Evolutionary conservation across 2,888 invertebrate genomes (phyloP).

Genomic region (Resseliella maxima): DNA sequence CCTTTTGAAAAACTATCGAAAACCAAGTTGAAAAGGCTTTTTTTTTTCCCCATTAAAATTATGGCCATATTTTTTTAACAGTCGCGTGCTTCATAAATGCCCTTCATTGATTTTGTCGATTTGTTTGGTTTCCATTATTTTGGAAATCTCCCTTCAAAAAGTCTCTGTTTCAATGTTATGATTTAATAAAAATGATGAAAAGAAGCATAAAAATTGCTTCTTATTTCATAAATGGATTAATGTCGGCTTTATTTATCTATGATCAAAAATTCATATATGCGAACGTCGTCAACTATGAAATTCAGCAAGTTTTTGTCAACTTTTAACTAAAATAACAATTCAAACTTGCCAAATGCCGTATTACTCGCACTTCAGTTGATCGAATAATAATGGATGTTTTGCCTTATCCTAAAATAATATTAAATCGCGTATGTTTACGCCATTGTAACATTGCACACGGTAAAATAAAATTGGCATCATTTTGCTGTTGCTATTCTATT

Average conservation of each 20-base stretch:
- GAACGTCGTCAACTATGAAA: not conserved
- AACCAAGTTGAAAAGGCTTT: not conserved
- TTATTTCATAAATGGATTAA: slow-evolving; percentile 55
- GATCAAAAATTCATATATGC: slow-evolving; percentile 29
- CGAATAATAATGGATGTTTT: slow-evolving; percentile 44
- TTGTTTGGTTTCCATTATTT: slow-evolving; percentile 21
- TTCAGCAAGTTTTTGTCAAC: slow-evolving; percentile 34
- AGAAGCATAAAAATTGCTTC: not conserved
- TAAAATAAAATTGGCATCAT: slow-evolving; percentile 3
- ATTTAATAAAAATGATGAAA: slow-evolving; percentile 24
- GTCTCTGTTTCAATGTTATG: slow-evolving; percentile 11
- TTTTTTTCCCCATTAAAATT: slow-evolving; percentile 5
- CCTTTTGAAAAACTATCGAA: not conserved
- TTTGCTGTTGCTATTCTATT: not conserved
- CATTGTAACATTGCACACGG: slow-evolving; percentile 24
- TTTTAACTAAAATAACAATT: not conserved
- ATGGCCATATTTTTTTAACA: not conserved
- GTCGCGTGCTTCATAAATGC: slow-evolving; percentile 8
- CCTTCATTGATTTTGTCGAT: not conserved
- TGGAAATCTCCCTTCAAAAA: slow-evolving; percentile 30
- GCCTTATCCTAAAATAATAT: slow-evolving; percentile 45
- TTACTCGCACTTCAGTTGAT: slow-evolving; percentile 54
- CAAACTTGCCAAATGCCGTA: slow-evolving; percentile 37
- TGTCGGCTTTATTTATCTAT: slow-evolving; percentile 31
- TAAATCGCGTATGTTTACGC: slow-evolving; percentile 41